A percentile compares a stretch with the other conserved stretches of the same genome.
Evolutionary conservation across 2,113 vertebrate species (phyloP).

Genomic region (Entelurus aequoreus): DNA sequence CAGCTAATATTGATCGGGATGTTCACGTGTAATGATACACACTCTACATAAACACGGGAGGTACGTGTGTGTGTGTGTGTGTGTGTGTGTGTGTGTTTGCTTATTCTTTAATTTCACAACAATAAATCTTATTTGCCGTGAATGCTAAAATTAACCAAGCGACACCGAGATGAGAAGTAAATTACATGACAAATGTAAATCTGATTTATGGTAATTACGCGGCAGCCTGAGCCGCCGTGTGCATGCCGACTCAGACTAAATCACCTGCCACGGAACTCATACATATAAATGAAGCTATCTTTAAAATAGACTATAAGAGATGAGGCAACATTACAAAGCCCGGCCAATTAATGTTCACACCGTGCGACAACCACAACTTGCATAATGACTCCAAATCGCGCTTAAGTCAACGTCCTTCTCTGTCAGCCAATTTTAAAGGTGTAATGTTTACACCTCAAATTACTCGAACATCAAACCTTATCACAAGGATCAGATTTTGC

Average conservation of each 20-base stretch:
- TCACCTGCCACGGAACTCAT: slow-evolving; percentile 57
- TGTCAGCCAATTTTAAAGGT: too few relatives aligned
- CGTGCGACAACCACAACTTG: slow-evolving; percentile 21
- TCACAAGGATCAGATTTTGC: too few relatives aligned
- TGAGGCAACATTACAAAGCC: slow-evolving; percentile 27
- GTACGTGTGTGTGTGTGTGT: background rate
- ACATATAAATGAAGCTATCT: slow-evolving; percentile 60
- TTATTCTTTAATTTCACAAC: slow-evolving; percentile 49
- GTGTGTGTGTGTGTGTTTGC: background rate
- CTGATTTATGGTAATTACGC: slow-evolving; percentile 65
- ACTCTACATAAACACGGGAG: slow-evolving; percentile 19
- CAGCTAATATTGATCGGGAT: slow-evolving; percentile 21
- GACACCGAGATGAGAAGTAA: slow-evolving; percentile 51
- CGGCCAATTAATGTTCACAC: slow-evolving; percentile 27
- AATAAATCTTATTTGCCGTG: slow-evolving; percentile 54
- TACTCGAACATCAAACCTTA: too few relatives aligned
- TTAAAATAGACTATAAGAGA: slow-evolving; percentile 32
- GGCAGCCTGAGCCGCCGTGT: slow-evolving; percentile 25
- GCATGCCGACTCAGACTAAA: slow-evolving; percentile 38
- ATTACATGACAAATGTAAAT: slow-evolving; percentile 64
- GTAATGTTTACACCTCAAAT: too few relatives aligned
- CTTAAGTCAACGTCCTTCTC: background rate
- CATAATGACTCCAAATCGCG: slow-evolving; percentile 18
- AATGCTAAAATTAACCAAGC: slow-evolving; percentile 54
- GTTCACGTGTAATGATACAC: slow-evolving; percentile 17